These are phyloP conservation scores for Aphaenogaster ashmeadi DNA, from an alignment of 1,140 invertebrate species.

Conservation along the genomic window DNA sequence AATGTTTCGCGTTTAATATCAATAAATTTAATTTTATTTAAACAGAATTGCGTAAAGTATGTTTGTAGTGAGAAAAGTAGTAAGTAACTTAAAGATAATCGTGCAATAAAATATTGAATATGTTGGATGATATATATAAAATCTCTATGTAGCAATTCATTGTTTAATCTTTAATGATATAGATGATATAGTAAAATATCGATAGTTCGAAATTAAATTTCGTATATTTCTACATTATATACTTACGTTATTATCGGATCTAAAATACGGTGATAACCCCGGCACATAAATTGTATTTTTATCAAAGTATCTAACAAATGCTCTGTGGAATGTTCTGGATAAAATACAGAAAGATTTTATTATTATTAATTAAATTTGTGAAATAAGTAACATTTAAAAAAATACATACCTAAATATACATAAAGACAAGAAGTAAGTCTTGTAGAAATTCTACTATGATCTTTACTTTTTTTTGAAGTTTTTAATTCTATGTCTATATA, in stretches of 20 bases:
- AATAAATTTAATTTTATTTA: conserved; percentile 6
- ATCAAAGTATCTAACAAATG: conserved; percentile 84
- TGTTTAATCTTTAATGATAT: background rate
- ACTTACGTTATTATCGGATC: conserved; percentile 85
- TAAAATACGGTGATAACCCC: conserved; percentile 82
- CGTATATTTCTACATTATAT: conserved; percentile 15
- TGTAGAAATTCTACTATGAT: conserved; percentile 83
- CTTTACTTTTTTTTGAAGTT: conserved; percentile 82
- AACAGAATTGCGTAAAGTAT: background rate
- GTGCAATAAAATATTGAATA: background rate
- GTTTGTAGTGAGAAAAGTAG: background rate
- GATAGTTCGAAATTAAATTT: background rate
- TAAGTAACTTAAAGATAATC: background rate
- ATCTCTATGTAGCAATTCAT: background rate
- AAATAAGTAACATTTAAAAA: background rate
- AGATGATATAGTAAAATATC: background rate
- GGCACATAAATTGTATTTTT: conserved; percentile 82
- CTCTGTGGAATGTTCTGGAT: conserved; percentile 85
- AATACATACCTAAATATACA: conserved; percentile 85
- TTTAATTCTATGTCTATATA: conserved; percentile 87
- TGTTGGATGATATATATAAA: background rate
- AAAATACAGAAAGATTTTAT: conserved; percentile 54
- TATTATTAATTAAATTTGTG: background rate
- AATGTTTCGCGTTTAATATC: background rate
- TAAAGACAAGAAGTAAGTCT: conserved; percentile 85